Percentiles rank a stretch among this genome's conserved stretches.
phyloP scores from a whole-genome alignment of 2,113 vertebrate species.

The Lagopus muta region DNA sequence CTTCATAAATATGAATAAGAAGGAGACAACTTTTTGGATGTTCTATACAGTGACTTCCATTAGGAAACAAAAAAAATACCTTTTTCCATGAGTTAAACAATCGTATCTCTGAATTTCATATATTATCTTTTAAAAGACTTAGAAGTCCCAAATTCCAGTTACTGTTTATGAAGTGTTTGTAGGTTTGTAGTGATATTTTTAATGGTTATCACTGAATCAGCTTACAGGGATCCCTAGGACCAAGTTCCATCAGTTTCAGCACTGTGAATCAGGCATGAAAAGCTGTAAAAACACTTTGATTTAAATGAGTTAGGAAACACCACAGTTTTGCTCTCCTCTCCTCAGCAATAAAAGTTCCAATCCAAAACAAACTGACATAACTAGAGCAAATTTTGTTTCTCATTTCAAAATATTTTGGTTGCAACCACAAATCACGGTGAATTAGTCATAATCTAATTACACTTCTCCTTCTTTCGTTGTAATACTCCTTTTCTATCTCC shows the following conservation, averaged over 20 bases:
- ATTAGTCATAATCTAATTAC: not conserved
- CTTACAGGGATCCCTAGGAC: not conserved
- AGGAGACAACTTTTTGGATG: slow-evolving; percentile 52
- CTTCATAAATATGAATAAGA: slow-evolving; percentile 64
- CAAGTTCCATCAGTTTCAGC: not conserved
- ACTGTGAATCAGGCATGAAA: not conserved
- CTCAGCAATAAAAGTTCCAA: not conserved
- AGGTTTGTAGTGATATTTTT: not conserved
- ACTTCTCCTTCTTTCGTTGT: not conserved
- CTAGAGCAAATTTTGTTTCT: not conserved
- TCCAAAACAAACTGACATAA: not conserved
- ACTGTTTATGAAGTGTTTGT: not conserved
- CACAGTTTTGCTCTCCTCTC: not conserved
- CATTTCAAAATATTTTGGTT: not conserved
- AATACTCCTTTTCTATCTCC: not conserved
- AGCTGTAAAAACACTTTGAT: not conserved
- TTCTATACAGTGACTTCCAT: not conserved
- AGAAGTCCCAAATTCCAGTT: not conserved
- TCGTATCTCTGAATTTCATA: not conserved
- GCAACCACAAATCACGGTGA: not conserved
- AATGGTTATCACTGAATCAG: not conserved
- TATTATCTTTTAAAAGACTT: not conserved
- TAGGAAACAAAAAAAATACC: not conserved
- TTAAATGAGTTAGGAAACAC: not conserved
- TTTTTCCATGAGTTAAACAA: not conserved